Conservation (phyloP, 2,113 vertebrate species). For the Dermatemys mawii region DNA sequence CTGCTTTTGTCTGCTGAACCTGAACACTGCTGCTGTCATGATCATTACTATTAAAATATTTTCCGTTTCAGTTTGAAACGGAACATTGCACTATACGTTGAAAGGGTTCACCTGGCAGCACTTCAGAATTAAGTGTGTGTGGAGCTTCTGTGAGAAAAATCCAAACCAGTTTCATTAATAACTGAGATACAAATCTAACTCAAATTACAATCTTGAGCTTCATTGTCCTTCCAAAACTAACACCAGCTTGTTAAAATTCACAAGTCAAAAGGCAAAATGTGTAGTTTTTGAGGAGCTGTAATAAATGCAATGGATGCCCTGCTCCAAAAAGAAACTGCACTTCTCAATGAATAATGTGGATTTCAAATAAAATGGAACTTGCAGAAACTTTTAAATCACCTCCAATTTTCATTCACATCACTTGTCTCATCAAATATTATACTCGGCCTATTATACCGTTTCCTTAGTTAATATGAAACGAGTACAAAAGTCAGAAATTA, state of each 20-base stretch:
- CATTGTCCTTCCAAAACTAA: conserved; percentile 5
- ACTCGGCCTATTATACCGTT: background rate
- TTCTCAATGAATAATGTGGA: background rate
- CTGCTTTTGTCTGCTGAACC: conserved; percentile 6
- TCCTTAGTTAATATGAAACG: background rate
- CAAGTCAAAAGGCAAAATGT: background rate
- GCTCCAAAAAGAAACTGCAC: background rate
- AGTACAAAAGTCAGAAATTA: too few species aligned
- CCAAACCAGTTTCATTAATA: background rate
- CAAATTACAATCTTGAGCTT: rapidly evolving
- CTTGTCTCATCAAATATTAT: background rate
- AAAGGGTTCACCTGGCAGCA: background rate
- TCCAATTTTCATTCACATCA: background rate
- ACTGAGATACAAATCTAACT: background rate
- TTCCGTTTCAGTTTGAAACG: background rate
- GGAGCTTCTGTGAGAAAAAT: background rate
- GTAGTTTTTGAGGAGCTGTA: background rate
- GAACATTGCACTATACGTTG: background rate
- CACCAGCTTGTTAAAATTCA: background rate
- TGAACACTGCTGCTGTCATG: background rate
- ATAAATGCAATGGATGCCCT: background rate
- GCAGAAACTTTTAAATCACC: background rate
- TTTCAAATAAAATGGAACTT: background rate
- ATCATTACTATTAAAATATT: background rate
- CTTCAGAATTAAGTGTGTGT: background rate